Evolutionary conservation across 2,797 vertebrate species (phyloP).

Genomic region (Sebastes goodei): DNA sequence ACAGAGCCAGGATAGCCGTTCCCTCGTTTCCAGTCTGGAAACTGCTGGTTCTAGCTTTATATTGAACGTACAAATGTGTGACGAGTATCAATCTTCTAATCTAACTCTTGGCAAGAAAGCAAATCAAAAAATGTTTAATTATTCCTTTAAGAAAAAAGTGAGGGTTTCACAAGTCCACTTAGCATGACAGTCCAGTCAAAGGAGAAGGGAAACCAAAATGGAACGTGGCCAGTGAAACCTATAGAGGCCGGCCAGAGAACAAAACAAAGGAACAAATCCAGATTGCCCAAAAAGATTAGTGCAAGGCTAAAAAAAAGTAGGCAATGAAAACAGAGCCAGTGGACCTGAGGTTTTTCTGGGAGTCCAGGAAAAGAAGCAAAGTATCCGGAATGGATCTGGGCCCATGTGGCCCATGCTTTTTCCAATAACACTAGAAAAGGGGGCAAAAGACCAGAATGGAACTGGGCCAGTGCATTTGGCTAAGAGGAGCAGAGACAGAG

Average conservation of each 20-base stretch:
- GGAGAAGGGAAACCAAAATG: background rate
- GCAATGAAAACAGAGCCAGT: background rate
- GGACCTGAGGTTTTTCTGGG: background rate
- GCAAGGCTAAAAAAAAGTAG: background rate
- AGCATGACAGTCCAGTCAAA: background rate
- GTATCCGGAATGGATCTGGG: constrained; percentile 4
- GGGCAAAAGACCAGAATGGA: constrained; percentile 19
- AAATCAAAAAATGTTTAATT: background rate
- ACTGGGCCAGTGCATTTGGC: constrained; percentile 25
- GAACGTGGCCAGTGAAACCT: constrained; percentile 10
- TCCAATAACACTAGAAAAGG: constrained; percentile 7
- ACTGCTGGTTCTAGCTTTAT: background rate
- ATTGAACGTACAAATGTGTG: background rate
- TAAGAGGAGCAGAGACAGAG: background rate
- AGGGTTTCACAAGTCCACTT: background rate
- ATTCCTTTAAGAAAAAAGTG: background rate
- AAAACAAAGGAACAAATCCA: constrained; percentile 35
- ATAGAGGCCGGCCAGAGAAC: background rate
- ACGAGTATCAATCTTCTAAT: background rate
- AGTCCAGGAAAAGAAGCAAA: constrained; percentile 4
- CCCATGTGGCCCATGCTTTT: background rate
- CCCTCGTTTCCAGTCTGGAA: background rate
- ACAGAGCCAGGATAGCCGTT: background rate
- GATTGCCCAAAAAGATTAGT: constrained; percentile 26
- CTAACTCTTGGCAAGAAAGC: background rate